phyloP scores from a whole-genome alignment of 2,797 vertebrate species.

The Pipistrellus nathusii region DNA sequence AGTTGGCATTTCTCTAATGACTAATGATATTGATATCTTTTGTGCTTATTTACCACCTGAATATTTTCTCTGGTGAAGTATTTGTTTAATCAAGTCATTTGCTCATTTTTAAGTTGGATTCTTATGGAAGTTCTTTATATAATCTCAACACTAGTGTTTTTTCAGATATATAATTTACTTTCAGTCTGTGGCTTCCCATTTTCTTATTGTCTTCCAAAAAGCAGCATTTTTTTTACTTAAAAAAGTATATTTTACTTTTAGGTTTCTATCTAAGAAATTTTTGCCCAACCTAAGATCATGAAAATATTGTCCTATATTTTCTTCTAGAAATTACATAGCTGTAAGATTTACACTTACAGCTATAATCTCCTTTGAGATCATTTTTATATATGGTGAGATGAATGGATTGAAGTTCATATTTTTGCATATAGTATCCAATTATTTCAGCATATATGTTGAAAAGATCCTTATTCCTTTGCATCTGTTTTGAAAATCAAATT shows the following conservation, averaged over 20 bases:
- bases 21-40: slow-evolving; percentile 2
- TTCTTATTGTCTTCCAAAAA: slow-evolving; percentile 16
- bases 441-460: not conserved
- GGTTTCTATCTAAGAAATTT: not conserved
- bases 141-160: not conserved
- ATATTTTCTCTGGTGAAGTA: not conserved
- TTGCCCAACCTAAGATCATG: not conserved
- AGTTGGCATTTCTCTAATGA: not conserved
- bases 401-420: not conserved
- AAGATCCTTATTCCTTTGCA: not conserved
- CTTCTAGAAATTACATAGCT: not conserved
- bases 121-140: slow-evolving; percentile 9
- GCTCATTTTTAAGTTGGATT: not conserved
- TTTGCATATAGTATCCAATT: not conserved
- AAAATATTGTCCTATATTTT: not conserved
- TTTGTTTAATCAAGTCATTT: not conserved
- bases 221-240: not conserved
- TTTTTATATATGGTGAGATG: not conserved
- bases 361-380: not conserved
- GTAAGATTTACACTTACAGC: slow-evolving; percentile 13
- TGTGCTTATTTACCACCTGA: not conserved
- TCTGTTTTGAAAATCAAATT: not conserved
- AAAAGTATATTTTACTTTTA: not conserved
- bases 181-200: not conserved
- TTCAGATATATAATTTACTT: not conserved